Percentiles rank a stretch among this genome's conserved stretches.
Conservation (phyloP, 2,888 invertebrate genomes). For the Sphinx pinastri region DNA sequence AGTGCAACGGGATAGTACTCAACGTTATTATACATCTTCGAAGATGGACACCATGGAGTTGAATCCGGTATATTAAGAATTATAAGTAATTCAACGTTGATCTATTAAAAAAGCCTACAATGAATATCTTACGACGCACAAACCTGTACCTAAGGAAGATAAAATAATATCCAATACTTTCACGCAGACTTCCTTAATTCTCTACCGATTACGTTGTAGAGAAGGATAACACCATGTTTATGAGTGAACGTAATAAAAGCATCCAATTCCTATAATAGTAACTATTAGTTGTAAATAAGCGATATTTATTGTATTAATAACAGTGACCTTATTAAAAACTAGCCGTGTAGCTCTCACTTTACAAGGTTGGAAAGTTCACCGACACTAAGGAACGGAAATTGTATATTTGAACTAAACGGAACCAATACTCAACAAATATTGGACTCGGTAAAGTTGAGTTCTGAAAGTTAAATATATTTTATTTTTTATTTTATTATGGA, state of each 20-base stretch:
- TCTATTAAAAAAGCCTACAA: no score
- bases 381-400: constrained; percentile 18
- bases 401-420: constrained; percentile 4
- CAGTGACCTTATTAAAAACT: constrained; percentile 34
- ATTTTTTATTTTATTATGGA: background rate
- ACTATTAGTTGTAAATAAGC: background rate
- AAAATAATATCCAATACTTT: no score
- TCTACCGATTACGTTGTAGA: no score
- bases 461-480: no score
- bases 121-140: no score
- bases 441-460: background rate
- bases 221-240: no score
- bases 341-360: constrained; percentile 36
- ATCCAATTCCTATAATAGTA: background rate
- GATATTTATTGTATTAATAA: constrained; percentile 1
- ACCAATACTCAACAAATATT: constrained; percentile 5
- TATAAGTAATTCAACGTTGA: no score
- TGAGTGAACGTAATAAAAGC: no score
- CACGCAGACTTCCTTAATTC: no score
- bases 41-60: no score
- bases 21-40: no score
- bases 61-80: background rate
- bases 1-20: background rate
- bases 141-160: no score
- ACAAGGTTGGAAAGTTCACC: constrained; percentile 32